phyloP scores from a whole-genome alignment of 1,140 invertebrate species.

The Uloborus diversus region DNA sequence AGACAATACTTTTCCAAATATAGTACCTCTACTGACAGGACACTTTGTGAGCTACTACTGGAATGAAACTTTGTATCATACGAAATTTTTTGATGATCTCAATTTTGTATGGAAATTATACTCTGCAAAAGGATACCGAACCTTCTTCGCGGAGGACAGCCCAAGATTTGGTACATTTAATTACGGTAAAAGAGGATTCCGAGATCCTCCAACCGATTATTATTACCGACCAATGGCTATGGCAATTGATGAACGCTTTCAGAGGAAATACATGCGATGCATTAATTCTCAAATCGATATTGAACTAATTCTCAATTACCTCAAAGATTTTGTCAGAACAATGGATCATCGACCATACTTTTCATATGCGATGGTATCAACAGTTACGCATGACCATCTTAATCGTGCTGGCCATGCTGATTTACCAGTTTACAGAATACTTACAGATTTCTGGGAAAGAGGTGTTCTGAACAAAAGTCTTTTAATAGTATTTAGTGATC shows the following conservation, averaged over 20 bases:
- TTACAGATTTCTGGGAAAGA: slow-evolving; percentile 59
- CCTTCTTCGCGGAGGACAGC: slow-evolving; percentile 68
- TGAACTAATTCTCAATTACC: slow-evolving; percentile 36
- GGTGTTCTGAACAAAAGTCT: slow-evolving; percentile 68
- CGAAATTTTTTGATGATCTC: slow-evolving; percentile 63
- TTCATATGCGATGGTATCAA: slow-evolving; percentile 60
- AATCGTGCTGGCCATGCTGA: slow-evolving; percentile 63
- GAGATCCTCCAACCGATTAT: slow-evolving; percentile 66
- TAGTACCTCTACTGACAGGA: slow-evolving; percentile 60
- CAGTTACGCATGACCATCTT: slow-evolving; percentile 65
- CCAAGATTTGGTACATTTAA: slow-evolving; percentile 68
- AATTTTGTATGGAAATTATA: slow-evolving; percentile 69
- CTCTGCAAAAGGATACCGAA: slow-evolving; percentile 65
- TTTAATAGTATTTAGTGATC: slow-evolving; percentile 88
- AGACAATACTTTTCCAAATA: slow-evolving; percentile 63
- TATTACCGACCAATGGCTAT: slow-evolving; percentile 65
- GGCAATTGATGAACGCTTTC: slow-evolving; percentile 42
- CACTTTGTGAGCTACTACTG: slow-evolving; percentile 39
- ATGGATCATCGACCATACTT: slow-evolving; percentile 60
- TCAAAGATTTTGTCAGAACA: slow-evolving; percentile 53
- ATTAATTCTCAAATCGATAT: slow-evolving; percentile 53
- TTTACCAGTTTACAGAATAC: slow-evolving; percentile 61
- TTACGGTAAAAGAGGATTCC: slow-evolving; percentile 67
- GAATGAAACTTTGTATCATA: slow-evolving; percentile 42
- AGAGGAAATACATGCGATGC: slow-evolving; percentile 57